A percentile compares a stretch with the other conserved stretches of the same genome.
phyloP scores from a whole-genome alignment of 2,113 vertebrate species.

The Garra rufa region DNA sequence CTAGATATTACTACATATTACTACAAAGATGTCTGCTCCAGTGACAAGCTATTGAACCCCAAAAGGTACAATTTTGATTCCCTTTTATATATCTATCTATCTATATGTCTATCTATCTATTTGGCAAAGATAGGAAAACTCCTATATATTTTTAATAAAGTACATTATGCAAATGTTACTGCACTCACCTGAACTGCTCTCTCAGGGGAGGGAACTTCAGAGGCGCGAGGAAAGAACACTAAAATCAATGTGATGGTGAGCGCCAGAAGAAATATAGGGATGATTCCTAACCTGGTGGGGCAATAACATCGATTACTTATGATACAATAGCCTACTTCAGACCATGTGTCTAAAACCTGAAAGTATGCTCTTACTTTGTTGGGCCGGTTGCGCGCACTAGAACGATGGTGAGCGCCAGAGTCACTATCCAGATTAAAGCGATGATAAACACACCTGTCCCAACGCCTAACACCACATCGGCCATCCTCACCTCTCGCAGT shows the following conservation, averaged over 20 bases:
- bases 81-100: too few relatives aligned
- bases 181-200: slow-evolving; percentile 80
- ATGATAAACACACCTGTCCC: slow-evolving; percentile 83
- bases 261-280: slow-evolving; percentile 79
- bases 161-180: not conserved
- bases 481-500: slow-evolving; percentile 68
- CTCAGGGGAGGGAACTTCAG: slow-evolving; percentile 73
- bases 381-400: slow-evolving; percentile 68
- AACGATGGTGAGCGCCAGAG: slow-evolving; percentile 72
- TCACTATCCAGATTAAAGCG: slow-evolving; percentile 79
- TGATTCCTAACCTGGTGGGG: slow-evolving; percentile 74
- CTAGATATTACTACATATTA: too few relatives aligned
- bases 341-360: not conserved
- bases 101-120: not conserved
- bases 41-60: too few relatives aligned
- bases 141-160: not conserved
- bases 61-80: too few relatives aligned
- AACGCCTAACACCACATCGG: slow-evolving; percentile 71
- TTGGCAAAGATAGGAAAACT: not conserved
- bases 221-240: slow-evolving; percentile 82
- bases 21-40: too few relatives aligned
- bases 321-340: not conserved
- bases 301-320: not conserved
- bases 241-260: slow-evolving; percentile 77
- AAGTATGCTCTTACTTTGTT: slow-evolving; percentile 77